Evolutionary conservation across 2,888 invertebrate genomes (phyloP), one percentile per base, ranked within the genome.

Genomic region (Ichneumoninae sp.): DNA sequence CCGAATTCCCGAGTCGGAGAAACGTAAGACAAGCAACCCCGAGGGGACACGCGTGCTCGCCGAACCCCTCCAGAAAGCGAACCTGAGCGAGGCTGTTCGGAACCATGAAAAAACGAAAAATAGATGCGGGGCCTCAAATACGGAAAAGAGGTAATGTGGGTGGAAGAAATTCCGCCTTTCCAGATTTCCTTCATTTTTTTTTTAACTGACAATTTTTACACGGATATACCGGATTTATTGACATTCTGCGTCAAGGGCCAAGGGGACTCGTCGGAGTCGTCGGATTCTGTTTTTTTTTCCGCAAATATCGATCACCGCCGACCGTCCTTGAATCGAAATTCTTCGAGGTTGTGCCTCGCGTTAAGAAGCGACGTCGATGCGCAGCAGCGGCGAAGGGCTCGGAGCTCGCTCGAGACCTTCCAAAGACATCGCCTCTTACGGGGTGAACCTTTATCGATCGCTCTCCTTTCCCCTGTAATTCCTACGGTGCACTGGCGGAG

Each of bases 341-440:
- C 1, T n/a, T 62, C 30, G 62, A 62, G 62, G 6, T 33, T 62
- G 6, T 16, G 1, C 30, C n/a, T 6, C 30, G n/a, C 19, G 16
- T 22, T 36, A 19, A 19, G 66, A 66, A 40, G 19, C 36, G n/a
- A 47, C 60, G 72, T 77, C 66, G 72, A 71, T 19, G 65, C 70
- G 65, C 75, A 66, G 68, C 47, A 80, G 40, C 75, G 83, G 66
- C 81, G 66, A 83, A 84, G 82, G 66, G 82, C 69, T 83, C 36
- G 78, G 71, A 71, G 86, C 68, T 80, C 70, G 76, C 74, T 71
- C 78, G 40, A 80, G 84, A 85, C 82, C 86, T 84, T 89, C 86
- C 86, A 83, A 88, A 91, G 91, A 92, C 92, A 92, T 92, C 92
- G 91, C 4, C 44, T 93, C 92, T 92, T 92, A 89, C 88, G 88